These are phyloP conservation scores for Epizoanthus stellaris DNA, from an alignment of 92 coral and sea anemone species.

Conservation along the genomic window DNA sequence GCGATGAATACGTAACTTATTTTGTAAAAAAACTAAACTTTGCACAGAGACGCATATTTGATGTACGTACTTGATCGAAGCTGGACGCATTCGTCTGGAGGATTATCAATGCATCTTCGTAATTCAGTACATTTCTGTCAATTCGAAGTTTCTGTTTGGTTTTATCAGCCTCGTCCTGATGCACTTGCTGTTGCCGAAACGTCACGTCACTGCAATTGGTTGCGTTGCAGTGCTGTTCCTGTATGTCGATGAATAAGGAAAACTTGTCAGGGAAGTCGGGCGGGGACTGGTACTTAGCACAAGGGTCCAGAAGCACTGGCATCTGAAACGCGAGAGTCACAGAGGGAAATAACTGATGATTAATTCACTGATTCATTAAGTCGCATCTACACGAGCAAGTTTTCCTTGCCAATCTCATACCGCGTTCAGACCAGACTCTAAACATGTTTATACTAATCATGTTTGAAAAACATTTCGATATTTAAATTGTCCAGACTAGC, in stretches of 20 bases:
- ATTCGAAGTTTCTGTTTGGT: constrained; percentile 3
- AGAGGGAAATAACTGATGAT: background rate
- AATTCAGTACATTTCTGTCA: background rate
- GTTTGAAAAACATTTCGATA: no score
- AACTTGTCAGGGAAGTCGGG: constrained; percentile 9
- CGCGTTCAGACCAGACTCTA: no score
- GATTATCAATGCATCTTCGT: background rate
- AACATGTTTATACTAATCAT: no score
- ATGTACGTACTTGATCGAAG: background rate
- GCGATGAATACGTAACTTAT: no score
- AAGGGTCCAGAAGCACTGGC: constrained; percentile 36
- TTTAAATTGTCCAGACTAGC: no score
- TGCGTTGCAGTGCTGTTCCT: constrained; percentile 9
- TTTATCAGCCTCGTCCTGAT: background rate
- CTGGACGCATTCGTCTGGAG: constrained; percentile 5
- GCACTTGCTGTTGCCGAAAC: constrained; percentile 10
- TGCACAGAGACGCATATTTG: no score
- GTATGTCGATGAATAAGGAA: background rate
- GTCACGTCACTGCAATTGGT: background rate
- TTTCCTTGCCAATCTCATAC: no score
- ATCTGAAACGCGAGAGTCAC: background rate
- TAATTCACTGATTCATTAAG: no score
- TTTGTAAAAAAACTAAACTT: no score
- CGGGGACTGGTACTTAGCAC: constrained; percentile 6
- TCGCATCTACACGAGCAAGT: no score